Conservation (phyloP, 2,113 vertebrate genomes). For the Gopherus flavomarginatus region DNA sequence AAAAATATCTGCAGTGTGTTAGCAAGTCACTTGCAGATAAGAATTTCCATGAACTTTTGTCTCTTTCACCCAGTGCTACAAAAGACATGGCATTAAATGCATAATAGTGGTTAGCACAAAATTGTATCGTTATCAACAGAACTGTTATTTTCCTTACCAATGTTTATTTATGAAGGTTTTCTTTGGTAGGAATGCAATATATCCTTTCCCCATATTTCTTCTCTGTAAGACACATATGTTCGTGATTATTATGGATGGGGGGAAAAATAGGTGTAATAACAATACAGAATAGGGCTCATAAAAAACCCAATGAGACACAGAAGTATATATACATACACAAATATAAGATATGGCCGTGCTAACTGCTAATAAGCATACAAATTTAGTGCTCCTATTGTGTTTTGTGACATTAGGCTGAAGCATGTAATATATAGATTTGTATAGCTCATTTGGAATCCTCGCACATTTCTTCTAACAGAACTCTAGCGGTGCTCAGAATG, state of each 20-base stretch:
- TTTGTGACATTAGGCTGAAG: conserved; percentile 10
- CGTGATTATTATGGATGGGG: conserved; percentile 57
- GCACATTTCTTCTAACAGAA: conserved; percentile 5
- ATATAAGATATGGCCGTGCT: not conserved
- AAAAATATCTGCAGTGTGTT: not conserved
- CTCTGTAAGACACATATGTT: not conserved
- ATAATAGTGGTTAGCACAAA: not conserved
- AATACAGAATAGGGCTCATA: conserved; percentile 27
- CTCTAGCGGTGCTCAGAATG: not conserved
- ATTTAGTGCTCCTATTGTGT: not conserved
- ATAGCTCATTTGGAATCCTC: conserved; percentile 7
- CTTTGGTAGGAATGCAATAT: not conserved
- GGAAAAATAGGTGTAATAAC: conserved; percentile 32
- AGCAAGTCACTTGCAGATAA: not conserved
- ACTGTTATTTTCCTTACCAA: conserved; percentile 33
- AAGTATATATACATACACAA: not conserved
- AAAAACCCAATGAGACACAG: not conserved
- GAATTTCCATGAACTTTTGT: not conserved
- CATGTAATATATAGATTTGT: conserved; percentile 6
- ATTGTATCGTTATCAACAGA: conserved; percentile 21
- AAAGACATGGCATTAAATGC: conserved; percentile 18
- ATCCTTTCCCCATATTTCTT: conserved; percentile 26
- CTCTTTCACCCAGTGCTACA: not conserved
- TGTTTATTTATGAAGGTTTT: conserved; percentile 40
- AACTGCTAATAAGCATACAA: conserved; percentile 6